Evolutionary conservation across 1,140 invertebrate genomes (phyloP).

Genomic region (Papilio helenus): DNA sequence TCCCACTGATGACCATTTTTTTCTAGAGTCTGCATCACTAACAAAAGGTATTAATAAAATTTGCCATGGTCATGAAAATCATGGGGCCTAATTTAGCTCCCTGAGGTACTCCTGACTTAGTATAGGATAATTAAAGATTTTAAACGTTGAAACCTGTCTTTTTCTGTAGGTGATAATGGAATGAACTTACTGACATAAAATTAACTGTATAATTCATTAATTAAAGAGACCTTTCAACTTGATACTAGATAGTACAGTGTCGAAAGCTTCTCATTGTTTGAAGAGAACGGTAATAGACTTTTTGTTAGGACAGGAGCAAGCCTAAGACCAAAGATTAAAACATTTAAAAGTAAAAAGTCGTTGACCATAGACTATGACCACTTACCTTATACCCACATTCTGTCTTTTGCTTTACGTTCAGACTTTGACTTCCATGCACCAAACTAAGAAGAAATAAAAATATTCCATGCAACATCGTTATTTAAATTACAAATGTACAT

Average conservation of each 20-base stretch:
- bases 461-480: background rate
- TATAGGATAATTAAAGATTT: background rate
- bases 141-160: background rate
- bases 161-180: background rate
- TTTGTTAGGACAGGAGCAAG: too few relatives aligned
- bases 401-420: conserved; percentile 24
- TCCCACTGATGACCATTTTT: too few relatives aligned
- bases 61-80: background rate
- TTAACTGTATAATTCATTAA: background rate
- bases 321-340: too few relatives aligned
- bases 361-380: background rate
- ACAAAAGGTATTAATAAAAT: background rate
- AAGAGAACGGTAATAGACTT: background rate
- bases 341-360: background rate
- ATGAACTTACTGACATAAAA: background rate
- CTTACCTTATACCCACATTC: conserved; percentile 34
- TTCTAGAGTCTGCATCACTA: background rate
- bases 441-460: conserved; percentile 15
- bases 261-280: background rate
- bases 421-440: background rate
- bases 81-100: background rate
- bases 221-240: background rate
- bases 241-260: background rate
- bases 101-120: background rate
- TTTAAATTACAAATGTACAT: background rate